A percentile compares a stretch with the other conserved stretches of the same genome.
phyloP scores from a whole-genome alignment of 2,888 invertebrate genomes.

The Tortricodes alternella region DNA sequence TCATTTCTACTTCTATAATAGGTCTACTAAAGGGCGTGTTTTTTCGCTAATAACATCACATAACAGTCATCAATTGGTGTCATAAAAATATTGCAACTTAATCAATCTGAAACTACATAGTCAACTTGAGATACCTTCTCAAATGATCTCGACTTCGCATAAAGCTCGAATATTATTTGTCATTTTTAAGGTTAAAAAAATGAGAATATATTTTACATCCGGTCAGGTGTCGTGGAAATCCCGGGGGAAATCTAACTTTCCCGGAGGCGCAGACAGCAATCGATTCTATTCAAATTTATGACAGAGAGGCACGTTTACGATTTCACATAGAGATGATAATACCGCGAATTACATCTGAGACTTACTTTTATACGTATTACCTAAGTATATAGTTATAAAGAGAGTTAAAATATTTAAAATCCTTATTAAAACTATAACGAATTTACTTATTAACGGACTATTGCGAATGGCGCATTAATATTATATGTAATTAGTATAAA shows the following conservation, averaged over 20 bases:
- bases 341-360: slow-evolving; percentile 27
- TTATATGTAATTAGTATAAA: too few relatives aligned
- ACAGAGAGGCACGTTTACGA: slow-evolving; percentile 73
- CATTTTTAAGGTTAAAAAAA: slow-evolving; percentile 61
- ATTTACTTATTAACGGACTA: too few relatives aligned
- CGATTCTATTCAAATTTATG: slow-evolving; percentile 84
- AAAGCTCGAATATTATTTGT: slow-evolving; percentile 36
- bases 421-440: background rate
- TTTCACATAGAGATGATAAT: slow-evolving; percentile 50
- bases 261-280: slow-evolving; percentile 82
- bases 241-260: slow-evolving; percentile 82
- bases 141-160: background rate
- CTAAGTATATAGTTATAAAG: too few relatives aligned
- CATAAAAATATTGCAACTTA: too few relatives aligned
- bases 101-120: too few relatives aligned
- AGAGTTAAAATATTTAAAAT: background rate
- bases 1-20: too few relatives aligned
- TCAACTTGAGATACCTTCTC: too few relatives aligned
- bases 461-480: too few relatives aligned
- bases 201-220: slow-evolving; percentile 79
- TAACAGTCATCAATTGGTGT: too few relatives aligned
- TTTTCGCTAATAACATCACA: too few relatives aligned
- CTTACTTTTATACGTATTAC: too few relatives aligned
- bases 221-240: slow-evolving; percentile 81
- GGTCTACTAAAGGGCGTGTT: too few relatives aligned